Evolutionary conservation across 1,140 invertebrate genomes (phyloP).

Genomic region (Drosophila punjabiensis): DNA sequence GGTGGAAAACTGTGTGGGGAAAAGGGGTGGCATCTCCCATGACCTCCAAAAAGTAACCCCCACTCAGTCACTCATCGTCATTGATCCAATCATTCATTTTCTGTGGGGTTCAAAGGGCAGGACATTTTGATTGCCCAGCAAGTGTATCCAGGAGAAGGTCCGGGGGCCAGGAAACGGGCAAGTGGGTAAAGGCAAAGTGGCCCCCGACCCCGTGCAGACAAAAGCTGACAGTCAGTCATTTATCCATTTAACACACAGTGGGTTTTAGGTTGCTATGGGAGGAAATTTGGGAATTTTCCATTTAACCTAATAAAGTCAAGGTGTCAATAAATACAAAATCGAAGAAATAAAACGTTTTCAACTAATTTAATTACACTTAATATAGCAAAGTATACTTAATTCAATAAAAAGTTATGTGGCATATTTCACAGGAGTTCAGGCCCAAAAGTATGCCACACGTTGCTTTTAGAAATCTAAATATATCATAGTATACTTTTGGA

Average conservation of each 20-base stretch:
- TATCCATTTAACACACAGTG: constrained; percentile 20
- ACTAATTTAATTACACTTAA: too few species aligned
- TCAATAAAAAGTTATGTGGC: neutral
- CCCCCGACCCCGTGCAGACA: constrained; percentile 9
- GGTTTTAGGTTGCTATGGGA: neutral
- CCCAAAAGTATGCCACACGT: neutral
- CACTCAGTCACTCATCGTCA: constrained; percentile 63
- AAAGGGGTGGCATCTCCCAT: constrained; percentile 3
- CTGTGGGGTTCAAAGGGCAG: constrained; percentile 21
- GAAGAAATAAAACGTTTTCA: neutral
- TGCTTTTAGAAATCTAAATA: neutral
- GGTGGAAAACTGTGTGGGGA: neutral
- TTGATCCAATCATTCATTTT: constrained; percentile 77
- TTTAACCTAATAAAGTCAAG: neutral
- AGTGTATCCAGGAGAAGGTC: constrained; percentile 13
- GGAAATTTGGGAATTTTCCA: neutral
- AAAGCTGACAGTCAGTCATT: constrained; percentile 32
- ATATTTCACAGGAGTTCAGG: rapidly evolving
- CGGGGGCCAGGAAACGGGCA: neutral
- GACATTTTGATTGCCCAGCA: constrained; percentile 58
- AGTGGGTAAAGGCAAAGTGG: neutral
- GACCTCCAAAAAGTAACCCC: constrained; percentile 21
- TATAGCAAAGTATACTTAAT: neutral
- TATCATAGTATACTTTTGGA: neutral
- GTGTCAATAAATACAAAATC: too few species aligned